phyloP scores from a whole-genome alignment of 2,888 invertebrate species.

The Dioctria rufipes region DNA sequence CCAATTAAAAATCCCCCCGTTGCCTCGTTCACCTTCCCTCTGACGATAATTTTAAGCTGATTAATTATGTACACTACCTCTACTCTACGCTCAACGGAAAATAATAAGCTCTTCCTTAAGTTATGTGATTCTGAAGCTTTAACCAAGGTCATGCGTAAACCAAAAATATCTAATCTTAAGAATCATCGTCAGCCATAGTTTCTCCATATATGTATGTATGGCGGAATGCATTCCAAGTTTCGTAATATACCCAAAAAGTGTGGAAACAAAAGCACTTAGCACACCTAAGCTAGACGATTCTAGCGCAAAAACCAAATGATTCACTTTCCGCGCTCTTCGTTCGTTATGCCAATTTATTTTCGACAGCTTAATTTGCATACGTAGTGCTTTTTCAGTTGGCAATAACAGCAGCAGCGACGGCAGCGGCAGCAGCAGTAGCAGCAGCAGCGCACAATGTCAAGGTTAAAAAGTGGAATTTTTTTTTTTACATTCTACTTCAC shows the following conservation, averaged over 20 bases:
- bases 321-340: not conserved
- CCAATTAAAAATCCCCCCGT: no score
- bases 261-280: not conserved
- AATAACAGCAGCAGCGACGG: constrained; percentile 8
- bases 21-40: no score
- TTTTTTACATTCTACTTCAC: not conserved
- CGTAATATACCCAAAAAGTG: not conserved
- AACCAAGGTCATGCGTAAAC: no score
- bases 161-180: no score
- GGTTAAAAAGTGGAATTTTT: constrained; percentile 18
- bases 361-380: constrained; percentile 37
- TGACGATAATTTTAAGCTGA: no score
- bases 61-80: no score
- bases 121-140: no score
- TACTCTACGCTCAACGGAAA: no score
- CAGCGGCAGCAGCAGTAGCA: not conserved
- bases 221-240: not conserved
- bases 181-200: no score
- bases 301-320: not conserved
- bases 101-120: no score
- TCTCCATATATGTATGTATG: no score
- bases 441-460: constrained; percentile 11
- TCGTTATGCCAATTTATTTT: constrained; percentile 24
- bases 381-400: constrained; percentile 36
- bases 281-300: not conserved